Evolutionary conservation across 2,113 vertebrate genomes (phyloP), one percentile per base, ranked within the genome.

Genomic region (Rhinolophus ferrumequinum): DNA sequence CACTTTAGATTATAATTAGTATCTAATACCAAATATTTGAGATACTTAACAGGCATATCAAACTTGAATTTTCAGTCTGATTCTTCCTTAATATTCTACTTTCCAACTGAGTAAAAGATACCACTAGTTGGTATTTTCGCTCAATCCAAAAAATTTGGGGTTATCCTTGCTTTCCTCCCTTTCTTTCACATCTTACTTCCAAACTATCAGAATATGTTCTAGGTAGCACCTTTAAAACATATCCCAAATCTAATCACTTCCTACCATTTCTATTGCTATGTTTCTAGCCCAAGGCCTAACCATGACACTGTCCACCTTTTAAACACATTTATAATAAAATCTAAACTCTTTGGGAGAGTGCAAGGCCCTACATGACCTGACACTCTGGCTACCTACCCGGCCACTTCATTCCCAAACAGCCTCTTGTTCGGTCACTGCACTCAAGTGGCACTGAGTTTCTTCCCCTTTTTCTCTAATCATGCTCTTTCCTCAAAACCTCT

Each of bases 71-170:
- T 80, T 70, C 81, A 90, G 87, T 22, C 58, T 80, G 24, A 89
- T 69, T 94, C 44, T 56, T 94, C 56, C 54, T 92, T 58, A 85
- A 58, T 67, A 33, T 11, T 73, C 44, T 83, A 26, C 10, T 50
- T 11, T 50, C 47, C 56, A 96, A 77, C 2, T 88, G 41, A 94
- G 28, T 92, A 88, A 93, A 95, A 95, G 54, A 80, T 75, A 90
- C 15, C 47, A 75, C 7, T 66, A 47, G 41, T 72, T 33, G 33
- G 33, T 87, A 94, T 76, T 58, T 58, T 92, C 33, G 24, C 28
- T 92, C 84, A 92, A 75, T 26, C 26, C 8, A 33, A 90, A 79
- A 94, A 85, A 44, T 33, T 19, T 35, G 6, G 60, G 21, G 8
- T 85, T 67, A 82, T 35, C 52, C 88, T 83, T 92, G 8, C 3